A percentile compares a stretch with the other conserved stretches of the same genome.
Evolutionary conservation across 2,888 invertebrate species (phyloP).

Genomic region (Beris morrisii): DNA sequence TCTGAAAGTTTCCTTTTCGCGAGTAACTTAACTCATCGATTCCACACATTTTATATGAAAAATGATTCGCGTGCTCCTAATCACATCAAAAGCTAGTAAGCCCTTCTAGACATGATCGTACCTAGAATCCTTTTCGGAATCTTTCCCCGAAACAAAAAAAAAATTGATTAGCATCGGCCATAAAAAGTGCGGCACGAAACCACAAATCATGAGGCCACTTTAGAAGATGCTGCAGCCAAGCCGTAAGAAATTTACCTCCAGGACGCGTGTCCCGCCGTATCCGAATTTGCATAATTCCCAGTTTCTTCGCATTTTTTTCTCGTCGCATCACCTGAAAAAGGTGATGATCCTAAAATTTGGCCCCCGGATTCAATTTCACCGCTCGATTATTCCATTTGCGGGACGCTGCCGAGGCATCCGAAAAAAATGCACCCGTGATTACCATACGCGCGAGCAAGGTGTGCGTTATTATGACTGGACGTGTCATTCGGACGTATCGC

Average conservation of each 20-base stretch:
- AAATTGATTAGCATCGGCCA: slow-evolving; percentile 37
- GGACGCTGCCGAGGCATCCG: background rate
- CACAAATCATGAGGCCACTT: slow-evolving; percentile 36
- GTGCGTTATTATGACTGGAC: slow-evolving; percentile 21
- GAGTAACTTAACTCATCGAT: too few relatives aligned
- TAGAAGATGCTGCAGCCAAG: slow-evolving; percentile 20
- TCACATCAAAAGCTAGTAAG: slow-evolving; percentile 28
- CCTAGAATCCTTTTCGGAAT: slow-evolving; percentile 23
- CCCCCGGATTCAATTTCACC: slow-evolving; percentile 22
- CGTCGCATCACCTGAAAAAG: background rate
- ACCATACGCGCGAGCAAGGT: slow-evolving; percentile 20
- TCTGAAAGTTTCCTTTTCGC: too few relatives aligned
- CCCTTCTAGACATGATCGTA: slow-evolving; percentile 22
- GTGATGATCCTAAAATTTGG: slow-evolving; percentile 24
- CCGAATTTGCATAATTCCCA: slow-evolving; percentile 38
- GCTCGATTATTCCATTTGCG: slow-evolving; percentile 1
- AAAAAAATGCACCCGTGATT: slow-evolving; percentile 10
- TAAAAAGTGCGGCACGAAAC: slow-evolving; percentile 34
- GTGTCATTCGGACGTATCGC: slow-evolving; percentile 3
- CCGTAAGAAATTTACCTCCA: slow-evolving; percentile 31
- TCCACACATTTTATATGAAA: too few relatives aligned
- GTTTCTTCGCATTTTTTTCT: slow-evolving; percentile 25
- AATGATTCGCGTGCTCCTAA: slow-evolving; percentile 33
- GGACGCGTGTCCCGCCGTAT: slow-evolving; percentile 39
- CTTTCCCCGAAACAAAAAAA: slow-evolving; percentile 16